Conservation (phyloP, 2,888 invertebrate species). For the Bimastos eiseni region DNA sequence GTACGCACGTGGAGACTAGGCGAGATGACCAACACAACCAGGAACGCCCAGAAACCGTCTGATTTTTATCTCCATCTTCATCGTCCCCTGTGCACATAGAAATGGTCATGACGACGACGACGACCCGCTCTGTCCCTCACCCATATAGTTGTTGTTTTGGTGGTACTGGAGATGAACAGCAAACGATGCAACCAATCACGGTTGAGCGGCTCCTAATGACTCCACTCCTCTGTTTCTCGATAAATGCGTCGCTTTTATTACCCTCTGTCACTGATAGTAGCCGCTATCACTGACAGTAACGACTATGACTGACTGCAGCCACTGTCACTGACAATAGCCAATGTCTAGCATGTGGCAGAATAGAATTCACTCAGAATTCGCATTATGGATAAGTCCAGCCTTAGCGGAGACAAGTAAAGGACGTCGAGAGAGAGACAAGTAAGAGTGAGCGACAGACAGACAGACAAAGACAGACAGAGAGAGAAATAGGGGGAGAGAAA, state of each 20-base stretch:
- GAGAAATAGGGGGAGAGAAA: conserved; percentile 20
- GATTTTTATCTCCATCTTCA: neutral
- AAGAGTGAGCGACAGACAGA: no score
- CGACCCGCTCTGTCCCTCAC: neutral
- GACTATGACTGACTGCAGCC: no score
- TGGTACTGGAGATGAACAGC: neutral
- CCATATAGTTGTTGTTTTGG: neutral
- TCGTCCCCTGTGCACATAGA: neutral
- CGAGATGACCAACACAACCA: neutral
- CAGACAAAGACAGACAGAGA: neutral
- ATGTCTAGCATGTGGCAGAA: neutral
- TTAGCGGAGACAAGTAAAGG: neutral
- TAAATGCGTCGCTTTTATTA: neutral
- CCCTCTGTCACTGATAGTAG: no score
- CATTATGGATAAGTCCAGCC: neutral
- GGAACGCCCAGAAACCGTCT: neutral
- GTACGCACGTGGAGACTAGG: neutral
- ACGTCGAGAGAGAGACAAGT: no score
- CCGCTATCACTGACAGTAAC: no score
- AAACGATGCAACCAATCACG: neutral
- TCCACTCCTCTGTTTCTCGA: neutral
- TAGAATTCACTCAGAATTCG: neutral
- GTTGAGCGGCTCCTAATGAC: neutral
- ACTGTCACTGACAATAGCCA: neutral
- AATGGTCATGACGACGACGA: neutral